Percentiles rank a stretch among this genome's conserved stretches.
Conservation (phyloP, 2,113 vertebrate genomes). For the Malaclemys terrapin region DNA sequence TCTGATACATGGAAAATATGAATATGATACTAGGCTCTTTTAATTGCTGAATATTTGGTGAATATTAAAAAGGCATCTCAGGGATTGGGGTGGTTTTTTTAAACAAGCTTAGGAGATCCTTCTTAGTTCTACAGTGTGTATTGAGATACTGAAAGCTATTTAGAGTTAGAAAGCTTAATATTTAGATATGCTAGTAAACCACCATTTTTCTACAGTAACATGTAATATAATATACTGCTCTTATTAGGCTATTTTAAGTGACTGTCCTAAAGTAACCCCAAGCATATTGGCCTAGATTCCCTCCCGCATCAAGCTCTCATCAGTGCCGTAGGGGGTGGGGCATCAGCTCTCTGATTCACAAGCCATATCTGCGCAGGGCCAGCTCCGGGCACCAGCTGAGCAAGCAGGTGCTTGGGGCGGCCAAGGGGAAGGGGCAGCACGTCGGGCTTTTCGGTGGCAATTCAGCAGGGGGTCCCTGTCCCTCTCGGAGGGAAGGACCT, state of each 20-base stretch:
- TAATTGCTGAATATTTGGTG: constrained; percentile 40
- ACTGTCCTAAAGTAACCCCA: neutral
- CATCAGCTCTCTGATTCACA: constrained; percentile 4
- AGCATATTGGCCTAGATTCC: neutral
- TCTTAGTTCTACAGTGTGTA: accelerated
- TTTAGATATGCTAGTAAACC: neutral
- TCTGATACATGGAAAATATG: constrained; percentile 55
- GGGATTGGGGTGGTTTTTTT: neutral
- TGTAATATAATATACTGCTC: constrained; percentile 6
- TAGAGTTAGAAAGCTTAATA: neutral
- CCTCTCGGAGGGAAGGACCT: too few species aligned
- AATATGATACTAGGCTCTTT: constrained; percentile 47
- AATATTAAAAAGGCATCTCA: neutral
- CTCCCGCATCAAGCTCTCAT: neutral
- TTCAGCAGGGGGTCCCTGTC: too few species aligned
- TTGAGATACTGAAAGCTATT: neutral
- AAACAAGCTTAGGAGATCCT: neutral
- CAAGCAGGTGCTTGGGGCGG: too few species aligned
- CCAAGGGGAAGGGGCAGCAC: too few species aligned
- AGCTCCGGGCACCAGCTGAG: too few species aligned
- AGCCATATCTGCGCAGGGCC: constrained; percentile 15
- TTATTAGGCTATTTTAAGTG: constrained; percentile 39
- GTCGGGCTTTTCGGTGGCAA: too few species aligned
- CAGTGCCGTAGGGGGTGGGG: neutral
- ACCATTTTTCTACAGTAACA: neutral